Base-by-base conservation (phyloP, 2,797 vertebrate species). In the Nyctibius grandis region DNA sequence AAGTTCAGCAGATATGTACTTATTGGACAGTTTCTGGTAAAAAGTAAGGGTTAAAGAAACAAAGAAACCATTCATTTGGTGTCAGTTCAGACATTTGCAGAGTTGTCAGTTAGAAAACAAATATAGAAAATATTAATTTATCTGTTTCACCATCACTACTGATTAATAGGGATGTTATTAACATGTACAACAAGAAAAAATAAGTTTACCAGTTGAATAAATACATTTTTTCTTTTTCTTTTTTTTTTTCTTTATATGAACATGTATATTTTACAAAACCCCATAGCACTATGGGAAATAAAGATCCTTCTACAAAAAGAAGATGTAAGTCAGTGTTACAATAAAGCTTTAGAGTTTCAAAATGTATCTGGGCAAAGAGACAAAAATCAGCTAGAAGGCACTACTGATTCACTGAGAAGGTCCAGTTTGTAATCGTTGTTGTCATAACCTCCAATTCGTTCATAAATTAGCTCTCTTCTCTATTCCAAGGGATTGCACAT, bases 151-250 rank as follows among this genome's bases (percentile, higher is more conserved):
- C 92, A 91, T 89, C 26, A 2, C 80, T 97, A 97, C 96, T 95
- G 96, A 95, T 97, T 96, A 97, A 97, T 95, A 96, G 89, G 94
- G 93, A 92, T 94, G 96, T 97, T 97, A 97, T 97, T 97, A 97
- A 98, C 95, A 98, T 97, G 97, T 97, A 98, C 95, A 99, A 98
- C 98, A 98, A 74, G 91, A 93, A 97, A 98, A 99, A 99, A 99
- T 99, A 99, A 99, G 99, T 98, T 99, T 98, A 98, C 98, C 98
- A 95, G 98, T 99, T 91, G 98, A 99, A 99, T 99, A 99, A 99
- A 99, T 99, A 99, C 99, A 98, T 98, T 99, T 98, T 98, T 98
- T 98, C 98, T 98, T 97, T 98, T 95, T 77, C 68, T 53, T 69
- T 95, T 86, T 94, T 94, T 79, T 91, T 81, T 91, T 88, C 93